Base-by-base conservation (phyloP, 2,888 invertebrate genomes). In the Bedellia somnulentella region DNA sequence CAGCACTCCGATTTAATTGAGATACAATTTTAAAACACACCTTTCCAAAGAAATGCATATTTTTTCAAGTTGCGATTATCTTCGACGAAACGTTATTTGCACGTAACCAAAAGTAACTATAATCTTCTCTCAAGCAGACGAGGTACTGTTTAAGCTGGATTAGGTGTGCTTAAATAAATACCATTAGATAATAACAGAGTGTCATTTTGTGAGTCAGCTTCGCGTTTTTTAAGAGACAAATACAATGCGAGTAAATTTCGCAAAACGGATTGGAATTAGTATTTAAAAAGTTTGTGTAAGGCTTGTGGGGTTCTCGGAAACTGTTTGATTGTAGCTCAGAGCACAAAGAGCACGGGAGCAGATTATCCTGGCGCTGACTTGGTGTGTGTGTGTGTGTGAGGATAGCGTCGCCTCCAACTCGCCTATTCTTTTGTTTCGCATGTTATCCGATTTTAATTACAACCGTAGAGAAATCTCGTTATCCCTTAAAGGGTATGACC, bases 381-480 rank as follows among this genome's bases (percentile, higher is more conserved):
- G 24, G 6, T 18, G 18, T 18, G 18, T 18, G 18, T 18, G 18
- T 8, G 8, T 8, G 18, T 18, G 18, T 5, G 8, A 8, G 18
- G 18, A 6, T 5, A 18, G 18, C 18, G 5, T 8, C 18, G 18
- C 18, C 5, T 8, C 5, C 18, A 5, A 18, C 18, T 8, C 5
- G 5, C 18, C 27, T 15, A 15, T 12, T 44, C 66, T 66, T 71
- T 73, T 71, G 68, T 73, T 67, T 70, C 56, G 60, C 57, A 61
- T 68, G 67, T 73, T 71, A 75, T 71, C 73, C 56, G 68, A 71
- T 71, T 75, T 71, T 71, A 73, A 75, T 71, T 71, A 71, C 66
- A 56, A 52, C 52, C 57, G 63, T 66, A 63, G 62, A 63, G 67
- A 64, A 67, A 67, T 67, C 68, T 70, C 49, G 64, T 71, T 71